Base-by-base conservation (phyloP, 2,797 vertebrate species). In the Characodon lateralis region DNA sequence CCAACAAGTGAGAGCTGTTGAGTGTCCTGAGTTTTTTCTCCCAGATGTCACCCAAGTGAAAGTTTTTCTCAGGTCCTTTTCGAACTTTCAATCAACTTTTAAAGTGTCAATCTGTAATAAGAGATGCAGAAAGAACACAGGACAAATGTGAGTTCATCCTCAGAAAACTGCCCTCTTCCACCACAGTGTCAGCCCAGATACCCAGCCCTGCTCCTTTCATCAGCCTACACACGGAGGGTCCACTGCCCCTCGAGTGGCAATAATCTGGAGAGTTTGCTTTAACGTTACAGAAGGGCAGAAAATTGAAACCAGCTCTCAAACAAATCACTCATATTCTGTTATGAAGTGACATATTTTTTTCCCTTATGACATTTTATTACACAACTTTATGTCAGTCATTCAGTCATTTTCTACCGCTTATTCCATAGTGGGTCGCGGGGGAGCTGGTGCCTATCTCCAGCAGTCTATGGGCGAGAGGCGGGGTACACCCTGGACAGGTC, bases 101-200 rank as follows among this genome's bases (percentile, higher is more conserved):
- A 78, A 77, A 76, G 68, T 58, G 56, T 58, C 26, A 6, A 3
- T 50, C 48, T 51, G 50, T 20, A 18, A 18, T 63, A 58, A 72
- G 78, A 80, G 55, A 83, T 70, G 56, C 73, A 59, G 80, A 63
- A 80, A 81, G 83, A 80, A 75, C 71, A 2, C 7, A 81, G 80
- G 8, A 83, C 79, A 87, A 84, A 88, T 83, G 81, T 80, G 59
- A 63, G 59, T 31, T 31, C 14, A 7, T 35, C 59, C 58, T 59
- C 14, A 35, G 63, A 65, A 65, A 39, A 22, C 59, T 31, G 31
- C 7, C 18, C 71, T 26, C 80, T 55, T 28, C 79, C 72, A 75
- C 83, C 86, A 88, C 77, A 83, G 73, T 51, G 73, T 84, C 78
- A 71, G 63, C 28, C 63, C 75, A 18, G 81, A 71, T 79, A 75